Conservation (phyloP, 2,797 vertebrate genomes). For the Phaenicophaeus curvirostris region DNA sequence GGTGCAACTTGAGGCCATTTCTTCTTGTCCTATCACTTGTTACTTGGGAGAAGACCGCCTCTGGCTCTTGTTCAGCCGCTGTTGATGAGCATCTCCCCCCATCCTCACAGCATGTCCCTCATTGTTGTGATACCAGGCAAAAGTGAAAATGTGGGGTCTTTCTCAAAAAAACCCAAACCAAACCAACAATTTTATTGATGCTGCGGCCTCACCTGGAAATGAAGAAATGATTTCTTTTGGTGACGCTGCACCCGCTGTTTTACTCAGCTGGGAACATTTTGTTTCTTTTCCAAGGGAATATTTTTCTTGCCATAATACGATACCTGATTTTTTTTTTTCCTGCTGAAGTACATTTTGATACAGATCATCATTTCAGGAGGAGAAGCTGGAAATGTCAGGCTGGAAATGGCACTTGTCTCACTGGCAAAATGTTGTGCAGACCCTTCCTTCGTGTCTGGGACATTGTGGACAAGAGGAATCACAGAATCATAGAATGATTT, state of each 20-base stretch:
- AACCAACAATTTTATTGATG: neutral
- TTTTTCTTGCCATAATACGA: neutral
- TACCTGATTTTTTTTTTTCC: neutral
- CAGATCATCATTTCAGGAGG: neutral
- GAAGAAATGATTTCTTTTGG: neutral
- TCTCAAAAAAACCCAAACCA: neutral
- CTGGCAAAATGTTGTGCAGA: neutral
- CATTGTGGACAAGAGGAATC: neutral
- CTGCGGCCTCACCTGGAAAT: neutral
- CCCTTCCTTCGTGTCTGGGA: neutral
- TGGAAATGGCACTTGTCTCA: neutral
- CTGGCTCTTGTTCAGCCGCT: too few species aligned
- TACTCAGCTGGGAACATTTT: neutral
- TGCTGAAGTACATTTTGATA: neutral
- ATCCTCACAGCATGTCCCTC: neutral
- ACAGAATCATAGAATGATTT: too few species aligned
- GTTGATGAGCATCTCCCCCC: too few species aligned
- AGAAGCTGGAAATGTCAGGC: neutral
- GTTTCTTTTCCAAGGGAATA: neutral
- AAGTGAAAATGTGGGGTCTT: neutral
- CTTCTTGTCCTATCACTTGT: too few species aligned
- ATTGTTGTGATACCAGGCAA: fast-evolving
- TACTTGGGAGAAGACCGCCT: too few species aligned
- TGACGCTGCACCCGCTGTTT: fast-evolving
- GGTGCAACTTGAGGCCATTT: too few species aligned